Evolutionary conservation across 2,113 vertebrate genomes (phyloP), one percentile per base, ranked within the genome.

Genomic region (Poeciliopsis turrubarensis): DNA sequence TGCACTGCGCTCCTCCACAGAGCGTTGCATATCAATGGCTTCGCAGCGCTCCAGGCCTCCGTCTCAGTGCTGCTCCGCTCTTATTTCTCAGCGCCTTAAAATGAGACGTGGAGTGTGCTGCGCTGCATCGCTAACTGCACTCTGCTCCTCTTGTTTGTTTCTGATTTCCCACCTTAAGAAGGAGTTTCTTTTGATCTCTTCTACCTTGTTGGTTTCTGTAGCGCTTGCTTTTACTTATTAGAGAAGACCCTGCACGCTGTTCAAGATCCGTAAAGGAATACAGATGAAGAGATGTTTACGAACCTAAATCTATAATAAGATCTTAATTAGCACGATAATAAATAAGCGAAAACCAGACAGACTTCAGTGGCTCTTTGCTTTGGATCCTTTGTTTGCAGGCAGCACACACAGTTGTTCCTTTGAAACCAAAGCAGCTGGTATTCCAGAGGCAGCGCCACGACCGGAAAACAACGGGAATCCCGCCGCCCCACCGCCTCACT

Each of bases 41-140:
- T 77, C 63, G 76, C 85, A 73, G 54, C 8, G 76, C 90, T 86
- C 66, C 72, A 11, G 83, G 87, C 87, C 47, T 75, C 78, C 78
- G 70, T 84, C 86, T 91, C 82, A 30, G 72, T 73, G 84, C 75
- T 66, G 77, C 86, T 78, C 78, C 79, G 71, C 86, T 77, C 75
- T 82, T 81, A 79, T 90, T 90, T 87, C 72, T 88, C 84, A 87
- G 76, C 31, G 4, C 67, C 89, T 78, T 87, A 85, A 9, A 92
- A 88, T 77, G 78, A 89, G 83, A 78, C 80, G 79, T 79, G 65
- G 70, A 67, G 4, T 41, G 60, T 17, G 75, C 61, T 47, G 66
- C 47, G 30, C 75, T 82, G 79, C 83, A 70, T 78, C 74, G 73
- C 79, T 78, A 68, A 70, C 80, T 78, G 81, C 75, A 27, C 73